phyloP scores from a whole-genome alignment of 2,113 vertebrate species.

The Gymnorhina tibicen region DNA sequence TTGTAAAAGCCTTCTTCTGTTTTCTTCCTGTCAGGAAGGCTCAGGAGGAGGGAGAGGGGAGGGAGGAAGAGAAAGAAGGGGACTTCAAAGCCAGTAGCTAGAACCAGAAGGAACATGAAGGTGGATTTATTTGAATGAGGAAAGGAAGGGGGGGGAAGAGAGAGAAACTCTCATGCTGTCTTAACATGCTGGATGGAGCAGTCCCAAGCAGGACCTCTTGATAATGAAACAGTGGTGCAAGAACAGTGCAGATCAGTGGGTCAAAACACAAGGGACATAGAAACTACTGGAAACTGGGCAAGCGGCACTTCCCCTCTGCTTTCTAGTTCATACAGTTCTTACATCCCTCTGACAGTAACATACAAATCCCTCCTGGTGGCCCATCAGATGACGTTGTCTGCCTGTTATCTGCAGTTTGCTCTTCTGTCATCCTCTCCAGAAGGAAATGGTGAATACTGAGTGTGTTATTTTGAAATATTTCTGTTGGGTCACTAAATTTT shows the following conservation, averaged over 20 bases:
- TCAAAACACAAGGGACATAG: not conserved
- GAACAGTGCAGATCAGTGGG: not conserved
- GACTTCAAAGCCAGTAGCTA: conserved; percentile 13
- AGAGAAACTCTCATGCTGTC: not conserved
- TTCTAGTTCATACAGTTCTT: not conserved
- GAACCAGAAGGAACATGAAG: not conserved
- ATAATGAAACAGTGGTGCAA: not conserved
- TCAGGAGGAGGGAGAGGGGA: not conserved
- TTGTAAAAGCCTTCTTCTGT: conserved; percentile 9
- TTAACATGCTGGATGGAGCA: not conserved
- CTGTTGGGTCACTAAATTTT: not conserved
- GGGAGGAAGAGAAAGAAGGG: not conserved
- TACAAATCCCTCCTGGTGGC: not conserved
- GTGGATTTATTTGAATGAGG: not conserved
- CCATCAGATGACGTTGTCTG: not conserved
- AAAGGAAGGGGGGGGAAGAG: not conserved
- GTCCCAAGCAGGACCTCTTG: not conserved
- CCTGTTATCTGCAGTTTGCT: not conserved
- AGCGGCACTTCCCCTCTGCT: not conserved
- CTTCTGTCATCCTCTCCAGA: not conserved
- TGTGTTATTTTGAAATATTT: not conserved
- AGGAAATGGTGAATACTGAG: not conserved
- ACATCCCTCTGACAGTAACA: not conserved
- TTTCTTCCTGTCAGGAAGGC: not conserved
- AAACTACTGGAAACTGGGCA: not conserved